Evolutionary conservation across 2,113 vertebrate species (phyloP).

Genomic region (Odontophorus gujanensis): DNA sequence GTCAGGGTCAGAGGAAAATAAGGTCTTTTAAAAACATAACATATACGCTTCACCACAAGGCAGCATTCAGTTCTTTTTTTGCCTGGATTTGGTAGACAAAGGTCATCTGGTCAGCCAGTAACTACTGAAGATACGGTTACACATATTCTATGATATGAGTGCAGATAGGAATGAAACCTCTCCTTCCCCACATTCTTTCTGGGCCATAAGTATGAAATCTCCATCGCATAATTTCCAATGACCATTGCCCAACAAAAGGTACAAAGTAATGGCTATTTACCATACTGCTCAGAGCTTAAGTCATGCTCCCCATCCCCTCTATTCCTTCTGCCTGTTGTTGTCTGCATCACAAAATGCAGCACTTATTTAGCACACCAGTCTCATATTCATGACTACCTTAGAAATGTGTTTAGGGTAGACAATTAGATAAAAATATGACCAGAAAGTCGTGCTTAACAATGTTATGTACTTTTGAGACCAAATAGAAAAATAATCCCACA

Average conservation of each 20-base stretch:
- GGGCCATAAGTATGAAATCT: neutral
- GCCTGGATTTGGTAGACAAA: neutral
- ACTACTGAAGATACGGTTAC: neutral
- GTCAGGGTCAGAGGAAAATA: neutral
- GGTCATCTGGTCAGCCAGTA: neutral
- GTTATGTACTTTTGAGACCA: neutral
- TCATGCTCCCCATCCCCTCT: accelerated
- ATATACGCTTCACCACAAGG: neutral
- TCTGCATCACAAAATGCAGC: neutral
- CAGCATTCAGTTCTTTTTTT: neutral
- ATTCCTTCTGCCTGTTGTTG: neutral
- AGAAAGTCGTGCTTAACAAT: neutral
- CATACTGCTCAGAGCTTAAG: neutral
- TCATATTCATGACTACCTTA: neutral
- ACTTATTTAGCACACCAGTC: neutral
- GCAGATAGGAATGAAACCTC: neutral
- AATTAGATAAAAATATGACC: neutral
- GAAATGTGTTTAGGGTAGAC: neutral
- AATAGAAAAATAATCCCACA: neutral
- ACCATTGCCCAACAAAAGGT: neutral
- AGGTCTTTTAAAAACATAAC: neutral
- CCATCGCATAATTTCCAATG: neutral
- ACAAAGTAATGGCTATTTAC: neutral
- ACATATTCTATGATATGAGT: too few species aligned
- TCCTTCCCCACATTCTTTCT: neutral